A percentile compares a stretch with the other conserved stretches of the same genome.
Evolutionary conservation across 2,888 invertebrate genomes (phyloP).

Genomic region (Papilio protenor): DNA sequence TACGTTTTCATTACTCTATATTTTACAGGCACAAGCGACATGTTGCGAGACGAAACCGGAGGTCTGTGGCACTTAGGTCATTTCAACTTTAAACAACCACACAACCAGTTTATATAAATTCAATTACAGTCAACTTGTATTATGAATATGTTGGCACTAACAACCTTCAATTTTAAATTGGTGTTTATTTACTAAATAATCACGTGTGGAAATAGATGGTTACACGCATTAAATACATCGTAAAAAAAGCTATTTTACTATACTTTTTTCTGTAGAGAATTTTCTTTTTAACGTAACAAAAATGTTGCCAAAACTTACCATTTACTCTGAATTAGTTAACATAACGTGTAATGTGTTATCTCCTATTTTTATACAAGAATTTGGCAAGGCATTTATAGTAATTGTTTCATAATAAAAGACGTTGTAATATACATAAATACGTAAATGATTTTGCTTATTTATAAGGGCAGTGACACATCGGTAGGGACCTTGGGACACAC

Average conservation of each 20-base stretch:
- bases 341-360: no score
- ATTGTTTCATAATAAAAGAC: background rate
- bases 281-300: background rate
- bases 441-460: background rate
- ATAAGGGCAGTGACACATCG: constrained; percentile 3
- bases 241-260: no score
- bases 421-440: background rate
- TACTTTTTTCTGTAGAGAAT: no score
- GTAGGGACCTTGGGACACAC: background rate
- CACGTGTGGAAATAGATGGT: background rate
- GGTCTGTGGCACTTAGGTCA: constrained; percentile 7
- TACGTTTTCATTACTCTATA: constrained; percentile 2
- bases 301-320: background rate
- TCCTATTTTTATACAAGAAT: background rate
- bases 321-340: background rate
- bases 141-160: background rate
- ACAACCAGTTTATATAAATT: constrained; percentile 2
- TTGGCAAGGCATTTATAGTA: background rate
- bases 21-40: background rate
- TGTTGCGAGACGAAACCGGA: constrained; percentile 23
- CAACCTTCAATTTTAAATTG: background rate
- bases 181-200: background rate
- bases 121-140: background rate
- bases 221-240: background rate
- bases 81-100: background rate